phyloP scores from a whole-genome alignment of 2,113 vertebrate genomes.

The Phocoena phocoena region DNA sequence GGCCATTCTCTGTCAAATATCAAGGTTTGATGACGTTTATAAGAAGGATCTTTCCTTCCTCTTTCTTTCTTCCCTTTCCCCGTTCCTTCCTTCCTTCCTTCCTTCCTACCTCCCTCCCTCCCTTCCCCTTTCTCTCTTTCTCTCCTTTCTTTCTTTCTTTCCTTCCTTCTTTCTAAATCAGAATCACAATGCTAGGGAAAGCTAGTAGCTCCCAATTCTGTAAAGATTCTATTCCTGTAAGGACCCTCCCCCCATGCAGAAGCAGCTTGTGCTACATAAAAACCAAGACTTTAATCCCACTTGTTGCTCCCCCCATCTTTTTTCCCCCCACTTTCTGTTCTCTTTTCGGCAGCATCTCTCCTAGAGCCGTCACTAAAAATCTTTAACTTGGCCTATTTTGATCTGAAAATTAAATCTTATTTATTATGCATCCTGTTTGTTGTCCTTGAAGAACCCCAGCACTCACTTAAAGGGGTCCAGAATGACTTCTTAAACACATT shows the following conservation, averaged over 20 bases:
- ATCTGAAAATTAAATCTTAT: constrained; percentile 91
- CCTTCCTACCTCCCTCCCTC: neutral
- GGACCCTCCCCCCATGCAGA: constrained; percentile 85
- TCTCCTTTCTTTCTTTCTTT: constrained; percentile 11
- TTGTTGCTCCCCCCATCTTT: constrained; percentile 88
- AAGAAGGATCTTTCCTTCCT: constrained; percentile 69
- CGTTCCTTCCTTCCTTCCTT: constrained; percentile 46
- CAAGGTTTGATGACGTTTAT: constrained; percentile 86
- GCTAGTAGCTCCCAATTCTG: constrained; percentile 84
- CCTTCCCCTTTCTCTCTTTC: neutral
- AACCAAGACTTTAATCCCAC: constrained; percentile 89
- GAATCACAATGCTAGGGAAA: constrained; percentile 82
- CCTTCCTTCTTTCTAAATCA: constrained; percentile 77
- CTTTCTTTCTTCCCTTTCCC: neutral
- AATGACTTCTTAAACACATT: constrained; percentile 99
- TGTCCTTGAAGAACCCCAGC: constrained; percentile 93
- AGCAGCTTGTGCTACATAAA: constrained; percentile 86
- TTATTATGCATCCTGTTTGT: constrained; percentile 96
- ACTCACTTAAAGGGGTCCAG: constrained; percentile 96
- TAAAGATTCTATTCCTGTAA: constrained; percentile 87
- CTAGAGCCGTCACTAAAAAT: constrained; percentile 87
- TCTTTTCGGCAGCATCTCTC: constrained; percentile 86
- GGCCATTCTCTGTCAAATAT: constrained; percentile 91
- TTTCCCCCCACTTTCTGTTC: constrained; percentile 60
- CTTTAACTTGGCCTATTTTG: constrained; percentile 89